A percentile compares a stretch with the other conserved stretches of the same genome.
These are phyloP conservation scores for Parapristionchus giblindavisi DNA, from an alignment of 2,888 invertebrate genomes.

Conservation along the genomic window DNA sequence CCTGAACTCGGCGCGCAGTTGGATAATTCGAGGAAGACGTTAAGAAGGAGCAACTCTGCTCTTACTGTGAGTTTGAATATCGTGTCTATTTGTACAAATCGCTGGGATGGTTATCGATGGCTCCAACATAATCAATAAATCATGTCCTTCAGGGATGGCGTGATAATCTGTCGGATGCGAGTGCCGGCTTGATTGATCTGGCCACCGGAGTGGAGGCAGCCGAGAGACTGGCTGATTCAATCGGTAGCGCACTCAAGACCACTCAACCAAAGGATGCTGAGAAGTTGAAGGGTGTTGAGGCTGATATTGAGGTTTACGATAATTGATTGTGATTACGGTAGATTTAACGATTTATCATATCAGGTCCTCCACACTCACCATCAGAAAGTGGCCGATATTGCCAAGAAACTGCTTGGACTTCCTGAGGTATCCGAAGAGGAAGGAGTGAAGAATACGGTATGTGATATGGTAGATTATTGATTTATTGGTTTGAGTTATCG, in stretches of 20 bases:
- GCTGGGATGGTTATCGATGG: neutral
- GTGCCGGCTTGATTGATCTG: slow-evolving; percentile 47
- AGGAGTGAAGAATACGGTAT: slow-evolving; percentile 18
- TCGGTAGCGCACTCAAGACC: neutral
- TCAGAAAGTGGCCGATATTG: neutral
- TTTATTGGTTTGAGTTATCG: neutral
- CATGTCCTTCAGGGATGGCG: slow-evolving; percentile 37
- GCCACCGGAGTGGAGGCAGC: slow-evolving; percentile 45
- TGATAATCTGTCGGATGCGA: slow-evolving; percentile 54
- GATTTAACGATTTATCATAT: neutral
- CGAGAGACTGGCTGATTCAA: slow-evolving; percentile 40
- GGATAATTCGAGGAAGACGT: slow-evolving; percentile 38
- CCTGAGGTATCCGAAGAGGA: slow-evolving; percentile 30
- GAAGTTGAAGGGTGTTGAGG: neutral
- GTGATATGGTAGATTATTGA: slow-evolving; percentile 4
- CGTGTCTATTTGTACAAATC: neutral
- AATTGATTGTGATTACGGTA: neutral
- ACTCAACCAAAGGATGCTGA: slow-evolving; percentile 14
- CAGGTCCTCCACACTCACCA: neutral
- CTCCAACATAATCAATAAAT: neutral
- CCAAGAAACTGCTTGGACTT: slow-evolving; percentile 23
- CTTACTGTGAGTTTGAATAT: slow-evolving; percentile 37
- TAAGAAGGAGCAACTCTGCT: slow-evolving; percentile 43
- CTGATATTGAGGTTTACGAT: slow-evolving; percentile 5
- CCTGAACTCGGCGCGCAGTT: slow-evolving; percentile 20